Evolutionary conservation across 2,888 invertebrate genomes (phyloP).

Genomic region (Autographa pulchrina): DNA sequence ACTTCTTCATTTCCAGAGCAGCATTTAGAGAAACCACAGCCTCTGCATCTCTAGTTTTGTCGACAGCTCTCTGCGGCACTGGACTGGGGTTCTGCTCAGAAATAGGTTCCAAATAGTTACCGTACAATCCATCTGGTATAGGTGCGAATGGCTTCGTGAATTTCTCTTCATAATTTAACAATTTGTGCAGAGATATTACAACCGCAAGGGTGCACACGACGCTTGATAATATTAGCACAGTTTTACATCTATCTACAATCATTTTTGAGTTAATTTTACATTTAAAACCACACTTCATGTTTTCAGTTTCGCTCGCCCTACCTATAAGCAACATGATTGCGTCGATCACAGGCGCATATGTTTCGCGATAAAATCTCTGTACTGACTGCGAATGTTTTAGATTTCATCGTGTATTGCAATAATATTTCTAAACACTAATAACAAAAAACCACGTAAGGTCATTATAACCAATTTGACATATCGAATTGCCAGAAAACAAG

Average conservation of each 20-base stretch:
- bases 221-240: constrained; percentile 82
- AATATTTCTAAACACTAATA: constrained; percentile 80
- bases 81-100: constrained; percentile 67
- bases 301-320: constrained; percentile 74
- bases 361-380: constrained; percentile 69
- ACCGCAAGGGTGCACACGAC: constrained; percentile 82
- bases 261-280: constrained; percentile 77
- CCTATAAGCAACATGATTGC: constrained; percentile 83
- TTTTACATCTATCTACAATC: constrained; percentile 83
- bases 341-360: constrained; percentile 63
- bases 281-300: constrained; percentile 76
- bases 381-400: constrained; percentile 72
- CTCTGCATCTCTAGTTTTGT: constrained; percentile 89
- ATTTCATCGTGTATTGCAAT: constrained; percentile 80
- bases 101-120: constrained; percentile 79
- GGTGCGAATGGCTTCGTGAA: constrained; percentile 82
- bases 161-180: constrained; percentile 80
- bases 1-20: constrained; percentile 95
- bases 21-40: constrained; percentile 95
- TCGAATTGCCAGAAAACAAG: constrained; percentile 48
- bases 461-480: constrained; percentile 64
- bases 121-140: constrained; percentile 81
- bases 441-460: constrained; percentile 83
- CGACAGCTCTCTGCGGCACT: constrained; percentile 61
- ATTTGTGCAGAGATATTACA: constrained; percentile 80